Evolutionary conservation across 1,140 invertebrate species (phyloP), one percentile per base, ranked within the genome.

Genomic region (Drosophila lacertosa): DNA sequence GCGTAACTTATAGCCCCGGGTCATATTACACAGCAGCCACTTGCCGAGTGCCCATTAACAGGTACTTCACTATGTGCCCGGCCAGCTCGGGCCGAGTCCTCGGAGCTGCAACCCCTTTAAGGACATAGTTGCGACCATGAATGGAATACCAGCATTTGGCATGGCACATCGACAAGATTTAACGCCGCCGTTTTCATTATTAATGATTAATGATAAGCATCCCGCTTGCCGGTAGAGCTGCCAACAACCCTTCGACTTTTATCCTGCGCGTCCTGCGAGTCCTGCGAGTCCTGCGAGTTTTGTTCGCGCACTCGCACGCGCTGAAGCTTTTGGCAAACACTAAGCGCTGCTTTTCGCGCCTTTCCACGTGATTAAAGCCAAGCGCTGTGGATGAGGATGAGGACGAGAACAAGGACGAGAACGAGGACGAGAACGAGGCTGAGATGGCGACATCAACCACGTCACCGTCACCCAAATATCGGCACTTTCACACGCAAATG

Each of bases 191-290:
- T 86, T 89, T 89, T 89, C 81, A 89, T 89, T 89, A 89, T 89
- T 86, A 89, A 89, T 89, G 86, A 89, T 89, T 89, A 89, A 89
- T 89, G 86, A 89, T 89, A 89, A 89, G 86, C 77, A 80, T 35
- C 57, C 74, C 68, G 29, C n/a, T n/a, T n/a, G 65, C 20, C 13
- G 20, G 10, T 13, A 2, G 10, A 20, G 29, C 40, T 15, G 37
- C 9, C 16, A 78, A 68, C 63, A 65, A 86, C 78, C 66, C 73
- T 83, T 76, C 69, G 1, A 15, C 39, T 10, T 50, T 37, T 9
- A 53, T 22, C 18, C 42, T 13, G 32, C 13, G 35, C 32, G 10
- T 53, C 22, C 24, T 40, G 51, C 26, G 37, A 33, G 32, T 37
- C 13, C 22, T 47, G 65, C 63, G n/a, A n/a, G 10, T 53, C 22